Base-by-base conservation (phyloP, 2,113 vertebrate species). In the Leptobrachium ailaonicum region DNA sequence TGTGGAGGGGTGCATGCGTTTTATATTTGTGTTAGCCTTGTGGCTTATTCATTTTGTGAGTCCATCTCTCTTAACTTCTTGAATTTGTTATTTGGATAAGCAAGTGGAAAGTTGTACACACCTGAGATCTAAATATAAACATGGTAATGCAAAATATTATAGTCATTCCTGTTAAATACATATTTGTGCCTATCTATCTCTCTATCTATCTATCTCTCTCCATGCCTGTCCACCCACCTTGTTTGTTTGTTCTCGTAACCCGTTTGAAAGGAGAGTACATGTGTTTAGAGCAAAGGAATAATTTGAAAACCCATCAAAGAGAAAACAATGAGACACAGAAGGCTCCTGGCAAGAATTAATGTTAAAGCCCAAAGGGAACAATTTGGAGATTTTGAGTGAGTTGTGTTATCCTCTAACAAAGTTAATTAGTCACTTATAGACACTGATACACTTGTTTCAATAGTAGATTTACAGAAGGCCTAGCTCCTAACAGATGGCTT, bases 401-500 rank as follows among this genome's bases (percentile, higher is more conserved):
- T 42, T n/a, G 54, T 47, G 79, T 84, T 70, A 75, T 75, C 75
- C 77, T 63, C 47, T 74, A 82, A 14, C 62, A 67, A 66, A 80
- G 66, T 62, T 71, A 73, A 66, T 84, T 84, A 85, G 84, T 66
- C 74, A 66, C 50, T 70, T 81, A 77, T 71, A 82, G 54, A 71
- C 58, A 44, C 73, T 76, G 56, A 83, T 73, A 82, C 81, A 85
- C 77, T 80, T 82, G 54, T 82, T 43, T 81, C 73, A 79, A 50
- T 75, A 56, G 83, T 82, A 80, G 77, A 82, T 79, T 77, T 84
- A 54, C 82, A 84, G 71, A 82, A 64, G 79, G 75, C 83, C 40
- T 75, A 60, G 70, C 77, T 79, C 68, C 60, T 66, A 83, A 66
- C 86, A 87, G 84, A 84, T 86, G 85, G 83, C 14, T 44, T 67